Base-by-base conservation (phyloP, 2,113 vertebrate genomes). In the Nothobranchius kuhntae region DNA sequence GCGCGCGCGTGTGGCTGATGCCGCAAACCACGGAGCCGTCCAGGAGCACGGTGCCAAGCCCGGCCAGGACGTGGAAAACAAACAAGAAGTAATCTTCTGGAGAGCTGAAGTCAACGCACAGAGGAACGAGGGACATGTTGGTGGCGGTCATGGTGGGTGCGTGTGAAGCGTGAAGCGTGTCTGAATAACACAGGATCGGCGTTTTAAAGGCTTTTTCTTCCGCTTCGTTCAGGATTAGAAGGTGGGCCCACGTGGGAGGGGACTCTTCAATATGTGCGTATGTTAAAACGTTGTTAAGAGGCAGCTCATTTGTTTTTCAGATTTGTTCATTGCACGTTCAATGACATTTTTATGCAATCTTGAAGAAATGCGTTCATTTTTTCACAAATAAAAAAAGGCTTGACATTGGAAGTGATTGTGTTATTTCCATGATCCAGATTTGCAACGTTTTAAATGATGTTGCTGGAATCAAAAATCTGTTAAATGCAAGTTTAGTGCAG, bases 21-120 rank as follows among this genome's bases (percentile, higher is more conserved):
- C 73, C 80, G 4, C 81, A 42, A 0, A 81, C 84, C 12, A 89
- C 86, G 0, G 88, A 81, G 1, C 86, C 84, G 5, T 82, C 89
- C 0, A 89, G 64, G 0, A 83, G 63, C 47, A 75, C 73, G 11
- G 85, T 61, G 62, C 71, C 62, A 2, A 84, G 59, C 13, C 78
- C 87, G 8, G 79, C 65, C 11, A 61, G 7, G 0, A 84, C 10
- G 11, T 90, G 87, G 24, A 86, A 90, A 15, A 80, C 48, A 13
- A 88, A 87, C 11, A 89, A 48, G 0, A 90, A 66, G 35, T 76
- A 86, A 38, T 88, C 83, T 13, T 55, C 77, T 1, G 64, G 24
- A 36, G 15, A 51, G 3, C 42, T 50, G 15, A 89, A 88, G 65
- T 83, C 61, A 15, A 90, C 77, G 1, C 83, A 73, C 9, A 89